Evolutionary conservation across 2,888 invertebrate species (phyloP), one percentile per base, ranked within the genome.

Genomic region (Netelia inedita): DNA sequence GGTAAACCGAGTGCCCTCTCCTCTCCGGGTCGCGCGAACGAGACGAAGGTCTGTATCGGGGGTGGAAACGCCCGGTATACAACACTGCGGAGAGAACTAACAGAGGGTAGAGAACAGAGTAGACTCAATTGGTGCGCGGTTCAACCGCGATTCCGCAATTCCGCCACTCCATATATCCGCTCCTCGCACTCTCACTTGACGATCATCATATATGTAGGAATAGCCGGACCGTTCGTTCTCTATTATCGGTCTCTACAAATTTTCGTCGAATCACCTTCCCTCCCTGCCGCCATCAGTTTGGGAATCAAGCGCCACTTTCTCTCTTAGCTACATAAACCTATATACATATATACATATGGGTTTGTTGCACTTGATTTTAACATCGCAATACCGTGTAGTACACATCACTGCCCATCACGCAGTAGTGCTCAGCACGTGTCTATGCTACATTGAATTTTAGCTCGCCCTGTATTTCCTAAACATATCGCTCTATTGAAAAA

Each of bases 131-230:
- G 85, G 69, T 74, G 46, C 63, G 76, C 68, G 81, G 84, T 82
- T 82, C 74, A 35, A 79, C 85, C 85, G 74, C 84, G 78, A 81
- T 84, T 80, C 75, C 80, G 61, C 81, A 80, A 80, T 83, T 84
- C 73, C 78, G 68, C 69, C 85, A 82, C 82, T 82, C 63, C 65
- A 82, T 73, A 69, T 69, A 82, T 82, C 71, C 81, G 73, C 57
- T 53, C 43, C 50, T 72, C 80, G 21, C 76, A 68, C 73, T 72
- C 84, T 23, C 72, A 68, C 69, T 69, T 35, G 14, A 23, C 55
- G 69, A 65, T 72, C 21, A 21, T 78, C 57, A 63, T 72, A 80
- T 72, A 66, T n/a, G 23, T 10, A 14, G 35, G 19, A 23, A n/a
- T 35, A 50, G 35, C 41, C 46, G 72, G 50, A 28, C 59, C 66